Conservation (phyloP, 2,797 vertebrate species). For the Semotilus atromaculatus region DNA sequence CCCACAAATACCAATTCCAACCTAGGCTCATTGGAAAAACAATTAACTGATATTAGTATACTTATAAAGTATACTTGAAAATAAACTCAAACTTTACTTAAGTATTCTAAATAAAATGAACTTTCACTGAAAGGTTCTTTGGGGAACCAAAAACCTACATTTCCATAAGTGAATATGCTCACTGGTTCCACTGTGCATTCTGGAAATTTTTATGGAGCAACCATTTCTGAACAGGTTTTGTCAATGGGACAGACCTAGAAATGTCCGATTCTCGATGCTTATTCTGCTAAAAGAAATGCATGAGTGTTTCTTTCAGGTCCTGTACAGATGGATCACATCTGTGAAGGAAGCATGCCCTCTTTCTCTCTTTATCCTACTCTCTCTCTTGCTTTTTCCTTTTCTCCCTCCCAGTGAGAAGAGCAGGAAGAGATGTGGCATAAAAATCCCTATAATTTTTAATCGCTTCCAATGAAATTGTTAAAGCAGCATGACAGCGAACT, state of each 20-base stretch:
- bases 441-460: slow-evolving; percentile 35
- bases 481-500: slow-evolving; percentile 18
- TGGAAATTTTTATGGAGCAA: background rate
- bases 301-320: slow-evolving; percentile 18
- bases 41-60: background rate
- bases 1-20: background rate
- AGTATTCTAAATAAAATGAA: background rate
- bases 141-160: background rate
- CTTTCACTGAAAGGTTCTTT: too few species aligned
- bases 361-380: background rate
- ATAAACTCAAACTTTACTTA: background rate
- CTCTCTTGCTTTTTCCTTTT: slow-evolving; percentile 2
- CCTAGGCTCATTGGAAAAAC: background rate
- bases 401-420: slow-evolving; percentile 26
- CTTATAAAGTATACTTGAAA: background rate
- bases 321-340: slow-evolving; percentile 29
- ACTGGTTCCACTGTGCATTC: background rate
- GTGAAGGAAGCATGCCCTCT: slow-evolving; percentile 15
- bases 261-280: background rate
- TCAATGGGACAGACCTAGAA: background rate
- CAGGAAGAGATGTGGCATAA: slow-evolving; percentile 32
- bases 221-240: background rate
- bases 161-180: background rate
- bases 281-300: background rate
- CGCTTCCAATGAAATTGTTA: slow-evolving; percentile 7